Evolutionary conservation across 2,888 invertebrate species (phyloP), one percentile per base, ranked within the genome.

Genomic region (Tubulanus polymorphus): DNA sequence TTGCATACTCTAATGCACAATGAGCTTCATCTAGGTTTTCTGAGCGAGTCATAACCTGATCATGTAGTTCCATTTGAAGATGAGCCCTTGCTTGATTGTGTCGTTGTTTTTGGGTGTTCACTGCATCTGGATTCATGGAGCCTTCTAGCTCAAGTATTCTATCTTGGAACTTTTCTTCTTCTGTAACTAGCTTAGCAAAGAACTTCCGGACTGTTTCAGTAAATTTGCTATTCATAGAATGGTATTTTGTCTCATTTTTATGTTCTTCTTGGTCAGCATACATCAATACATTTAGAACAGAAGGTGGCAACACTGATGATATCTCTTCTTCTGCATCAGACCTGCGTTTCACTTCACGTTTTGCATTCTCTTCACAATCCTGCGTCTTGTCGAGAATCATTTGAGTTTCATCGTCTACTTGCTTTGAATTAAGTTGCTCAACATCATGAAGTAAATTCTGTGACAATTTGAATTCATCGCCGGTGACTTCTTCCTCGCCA

Each of bases 111-210:
- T 65, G 62, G 0, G 66, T 63, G 37, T 66, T 62, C 49, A 74
- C 74, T 2, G 71, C 73, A 47, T 74, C 73, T n/a, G 73, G 68
- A 53, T 72, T 72, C 66, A 71, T 66, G 26, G 64, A 65, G 45
- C 70, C 75, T 50, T 69, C 66, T 28, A 74, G 59, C 48, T 73
- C 69, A 35, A 55, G 63, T 55, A 68, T 63, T 48, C 66, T 65
- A 49, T 70, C 71, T 51, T 70, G 66, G 60, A 64, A 72, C 12
- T 69, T 65, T 59, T 71, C 69, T 57, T 75, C 73, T 52, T 74
- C 75, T 25, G 62, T 65, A 35, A 67, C 64, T 5, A 75, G 63
- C 56, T 75, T 75, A 55, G 55, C 60, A 57, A 68, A 70, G 64
- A 75, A 74, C 61, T 71, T 70, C 28, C 67, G 55, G 5, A 74